Conservation (phyloP, 2,888 invertebrate species). For the Schizotus pectinicornis region DNA sequence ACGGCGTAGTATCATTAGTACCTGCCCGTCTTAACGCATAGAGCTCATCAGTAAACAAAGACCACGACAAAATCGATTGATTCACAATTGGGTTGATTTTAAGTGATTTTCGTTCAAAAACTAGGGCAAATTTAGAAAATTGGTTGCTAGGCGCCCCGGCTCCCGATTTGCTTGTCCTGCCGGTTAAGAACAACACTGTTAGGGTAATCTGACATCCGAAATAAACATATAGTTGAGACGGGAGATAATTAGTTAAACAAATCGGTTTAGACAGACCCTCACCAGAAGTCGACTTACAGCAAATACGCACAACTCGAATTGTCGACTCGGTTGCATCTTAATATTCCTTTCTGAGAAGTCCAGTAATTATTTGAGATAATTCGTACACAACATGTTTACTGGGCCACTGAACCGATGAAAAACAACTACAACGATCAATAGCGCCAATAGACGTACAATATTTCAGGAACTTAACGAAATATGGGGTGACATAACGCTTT, state of each 20-base stretch:
- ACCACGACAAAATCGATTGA: no score
- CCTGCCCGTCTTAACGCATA: no score
- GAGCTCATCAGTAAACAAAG: no score
- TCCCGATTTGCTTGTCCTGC: conserved; percentile 3
- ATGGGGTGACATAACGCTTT: no score
- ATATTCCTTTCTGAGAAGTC: conserved; percentile 14
- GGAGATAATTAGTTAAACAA: conserved; percentile 19
- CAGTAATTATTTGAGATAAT: conserved; percentile 18
- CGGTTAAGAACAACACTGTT: conserved; percentile 5
- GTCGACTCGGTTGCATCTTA: conserved; percentile 19
- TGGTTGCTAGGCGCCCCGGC: not conserved
- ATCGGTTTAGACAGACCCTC: conserved; percentile 16
- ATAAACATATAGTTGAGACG: conserved; percentile 19
- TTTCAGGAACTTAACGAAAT: no score
- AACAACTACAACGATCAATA: conserved; percentile 13
- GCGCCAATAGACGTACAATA: no score
- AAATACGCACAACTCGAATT: conserved; percentile 16
- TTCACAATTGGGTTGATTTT: no score
- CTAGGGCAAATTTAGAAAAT: not conserved
- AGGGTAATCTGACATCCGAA: conserved; percentile 10
- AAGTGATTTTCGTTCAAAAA: no score
- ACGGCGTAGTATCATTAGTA: no score
- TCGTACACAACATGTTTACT: conserved; percentile 19
- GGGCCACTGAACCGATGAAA: conserved; percentile 13
- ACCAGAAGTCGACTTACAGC: conserved; percentile 16